Percentiles rank a stretch among this genome's conserved stretches.
phyloP scores from a whole-genome alignment of 2,113 vertebrate species.

The Equus przewalskii region DNA sequence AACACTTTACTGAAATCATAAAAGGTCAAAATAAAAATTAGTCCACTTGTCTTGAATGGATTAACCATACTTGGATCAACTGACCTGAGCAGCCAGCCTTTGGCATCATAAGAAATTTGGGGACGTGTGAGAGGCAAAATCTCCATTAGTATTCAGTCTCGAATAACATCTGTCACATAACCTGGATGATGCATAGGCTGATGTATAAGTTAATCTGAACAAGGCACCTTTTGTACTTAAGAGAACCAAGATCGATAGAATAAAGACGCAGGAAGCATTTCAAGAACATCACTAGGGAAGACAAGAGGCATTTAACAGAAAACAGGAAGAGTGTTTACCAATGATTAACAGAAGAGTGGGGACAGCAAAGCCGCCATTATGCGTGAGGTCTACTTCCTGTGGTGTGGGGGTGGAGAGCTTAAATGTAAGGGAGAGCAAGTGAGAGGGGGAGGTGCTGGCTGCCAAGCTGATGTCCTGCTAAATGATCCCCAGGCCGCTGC shows the following conservation, averaged over 20 bases:
- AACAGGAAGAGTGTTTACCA: conserved; percentile 15
- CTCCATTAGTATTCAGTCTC: background rate
- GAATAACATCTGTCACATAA: background rate
- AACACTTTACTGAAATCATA: background rate
- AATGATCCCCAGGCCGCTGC: fast-evolving
- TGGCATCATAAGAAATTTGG: too few relatives aligned
- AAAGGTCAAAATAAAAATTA: background rate
- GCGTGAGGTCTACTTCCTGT: background rate
- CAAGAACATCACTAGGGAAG: background rate
- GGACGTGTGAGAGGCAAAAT: background rate
- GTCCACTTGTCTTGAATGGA: background rate
- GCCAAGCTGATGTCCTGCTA: background rate
- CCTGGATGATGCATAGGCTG: background rate
- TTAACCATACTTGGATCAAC: background rate
- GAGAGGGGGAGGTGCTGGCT: fast-evolving
- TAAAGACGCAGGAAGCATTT: conserved; percentile 26
- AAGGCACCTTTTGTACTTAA: background rate
- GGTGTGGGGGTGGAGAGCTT: background rate
- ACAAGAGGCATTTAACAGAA: background rate
- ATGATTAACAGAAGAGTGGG: background rate
- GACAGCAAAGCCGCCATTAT: background rate
- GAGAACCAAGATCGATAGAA: background rate
- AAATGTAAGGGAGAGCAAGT: background rate
- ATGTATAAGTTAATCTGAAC: background rate
- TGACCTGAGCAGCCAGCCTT: background rate